These are phyloP conservation scores for Meriones psammophilus DNA, from an alignment of 2,797 vertebrate species.

Conservation along the genomic window DNA sequence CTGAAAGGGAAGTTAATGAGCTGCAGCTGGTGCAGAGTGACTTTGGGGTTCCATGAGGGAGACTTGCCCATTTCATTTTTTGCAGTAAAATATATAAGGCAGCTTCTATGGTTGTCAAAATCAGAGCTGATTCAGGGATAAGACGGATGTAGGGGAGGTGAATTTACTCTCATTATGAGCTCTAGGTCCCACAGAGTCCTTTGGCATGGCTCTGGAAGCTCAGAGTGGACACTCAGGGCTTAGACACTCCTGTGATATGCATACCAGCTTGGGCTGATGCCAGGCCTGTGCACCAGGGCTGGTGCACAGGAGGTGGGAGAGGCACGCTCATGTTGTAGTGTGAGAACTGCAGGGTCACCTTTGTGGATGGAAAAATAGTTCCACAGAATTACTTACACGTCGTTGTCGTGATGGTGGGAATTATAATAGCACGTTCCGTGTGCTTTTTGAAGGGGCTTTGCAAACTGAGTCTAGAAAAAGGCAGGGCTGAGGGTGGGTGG, in stretches of 20 bases:
- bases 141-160: not conserved
- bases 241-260: not conserved
- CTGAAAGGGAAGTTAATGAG: not conserved
- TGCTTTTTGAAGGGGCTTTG: slow-evolving; percentile 82
- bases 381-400: slow-evolving; percentile 79
- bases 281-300: slow-evolving; percentile 43
- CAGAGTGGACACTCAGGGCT: not conserved
- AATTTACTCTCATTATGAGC: slow-evolving; percentile 7
- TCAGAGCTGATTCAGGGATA: not conserved
- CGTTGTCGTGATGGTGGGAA: slow-evolving; percentile 64
- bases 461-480: slow-evolving; percentile 75
- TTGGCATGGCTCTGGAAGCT: not conserved
- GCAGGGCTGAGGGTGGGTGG: not conserved
- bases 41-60: slow-evolving; percentile 51
- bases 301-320: slow-evolving; percentile 36
- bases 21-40: not conserved
- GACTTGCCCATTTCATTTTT: slow-evolving; percentile 30
- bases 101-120: not conserved
- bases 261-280: not conserved
- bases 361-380: slow-evolving; percentile 78
- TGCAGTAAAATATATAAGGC: slow-evolving; percentile 39
- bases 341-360: slow-evolving; percentile 79
- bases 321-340: slow-evolving; percentile 52
- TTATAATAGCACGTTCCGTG: slow-evolving; percentile 82
- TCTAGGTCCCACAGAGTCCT: not conserved